phyloP scores from a whole-genome alignment of 2,113 vertebrate genomes.

The Rhinogobius similis region DNA sequence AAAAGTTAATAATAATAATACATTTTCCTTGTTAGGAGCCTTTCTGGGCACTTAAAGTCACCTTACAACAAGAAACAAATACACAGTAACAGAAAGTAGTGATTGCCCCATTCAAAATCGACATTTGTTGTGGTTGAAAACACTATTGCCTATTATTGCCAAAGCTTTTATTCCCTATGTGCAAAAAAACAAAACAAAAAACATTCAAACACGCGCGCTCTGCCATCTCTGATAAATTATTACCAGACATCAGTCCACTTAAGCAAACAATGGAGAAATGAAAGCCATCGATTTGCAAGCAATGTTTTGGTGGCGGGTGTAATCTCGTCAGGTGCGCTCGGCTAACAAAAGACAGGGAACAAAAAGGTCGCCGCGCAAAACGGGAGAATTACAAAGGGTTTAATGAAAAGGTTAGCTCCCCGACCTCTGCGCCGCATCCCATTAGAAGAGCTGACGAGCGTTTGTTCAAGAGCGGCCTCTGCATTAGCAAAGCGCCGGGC shows the following conservation, averaged over 20 bases:
- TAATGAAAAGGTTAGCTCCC: constrained; percentile 13
- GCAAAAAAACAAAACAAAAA: constrained; percentile 22
- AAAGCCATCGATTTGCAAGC: constrained; percentile 30
- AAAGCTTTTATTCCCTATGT: constrained; percentile 13
- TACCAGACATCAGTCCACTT: constrained; percentile 41
- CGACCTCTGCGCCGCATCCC: constrained; percentile 2
- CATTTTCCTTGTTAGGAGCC: no score
- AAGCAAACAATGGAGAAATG: constrained; percentile 29
- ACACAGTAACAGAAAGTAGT: no score
- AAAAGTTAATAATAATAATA: no score
- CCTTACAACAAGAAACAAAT: no score
- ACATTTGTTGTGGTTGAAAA: background rate
- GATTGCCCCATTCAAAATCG: background rate
- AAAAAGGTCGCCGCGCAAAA: background rate
- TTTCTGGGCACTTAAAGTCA: no score
- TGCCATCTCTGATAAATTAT: constrained; percentile 45
- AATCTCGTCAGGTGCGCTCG: background rate
- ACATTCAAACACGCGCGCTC: constrained; percentile 37
- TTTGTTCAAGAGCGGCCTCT: background rate
- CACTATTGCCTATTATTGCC: background rate
- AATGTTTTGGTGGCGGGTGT: constrained; percentile 11
- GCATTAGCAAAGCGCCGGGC: background rate
- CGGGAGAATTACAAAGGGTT: background rate
- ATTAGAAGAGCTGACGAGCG: constrained; percentile 4
- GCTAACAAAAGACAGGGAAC: constrained; percentile 2